Base-by-base conservation (phyloP, 2,113 vertebrate species). In the Seriola aureovittata region DNA sequence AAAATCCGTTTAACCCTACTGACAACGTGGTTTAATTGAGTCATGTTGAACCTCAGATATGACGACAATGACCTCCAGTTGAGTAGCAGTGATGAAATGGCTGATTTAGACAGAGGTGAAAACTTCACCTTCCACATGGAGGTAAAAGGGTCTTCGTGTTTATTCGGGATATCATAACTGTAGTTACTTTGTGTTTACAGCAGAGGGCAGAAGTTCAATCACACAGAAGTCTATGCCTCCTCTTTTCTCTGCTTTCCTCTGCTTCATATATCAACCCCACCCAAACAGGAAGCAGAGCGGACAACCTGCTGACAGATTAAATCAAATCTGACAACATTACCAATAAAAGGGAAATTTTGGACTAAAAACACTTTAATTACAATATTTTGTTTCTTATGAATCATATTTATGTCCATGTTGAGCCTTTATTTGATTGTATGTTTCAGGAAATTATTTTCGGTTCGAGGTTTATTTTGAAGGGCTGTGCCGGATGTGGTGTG, bases 241-340 rank as follows among this genome's bases (percentile, higher is more conserved):
- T 84, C 84, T 82, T 76, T 9, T 38, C 42, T 78, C 42, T 21
- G 25, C 58, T 71, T 67, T 80, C 71, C 7, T 86, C 80, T 11
- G 38, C 72, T 68, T 69, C 72, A 21, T 55, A 5, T 0, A 58
- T n/a, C 74, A 79, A 65, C 92, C 90, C 90, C 93, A 92, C 91
- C 92, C 92, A 91, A 88, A 88, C 74, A 34, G 86, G 88, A 90
- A 90, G 66, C 1, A 8, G 5, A 23, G 0, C 8, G 0, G 3
- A 36, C 14, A 4, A 19, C 32, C 25, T 21, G 11, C 32, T 1
- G 0, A 71, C 14, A 21, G 1, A 6, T n/a, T 19, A 4, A 25
- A 68, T 34, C 10, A 16, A 1, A 59, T 9, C 13, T n/a, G 16
- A 29, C 29, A 16, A 44, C 3, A 17, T 0, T n/a, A 64, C 0